Percentiles rank a stretch among this genome's conserved stretches.
Conservation (phyloP, 2,797 vertebrate genomes). For the Rhincodon typus region DNA sequence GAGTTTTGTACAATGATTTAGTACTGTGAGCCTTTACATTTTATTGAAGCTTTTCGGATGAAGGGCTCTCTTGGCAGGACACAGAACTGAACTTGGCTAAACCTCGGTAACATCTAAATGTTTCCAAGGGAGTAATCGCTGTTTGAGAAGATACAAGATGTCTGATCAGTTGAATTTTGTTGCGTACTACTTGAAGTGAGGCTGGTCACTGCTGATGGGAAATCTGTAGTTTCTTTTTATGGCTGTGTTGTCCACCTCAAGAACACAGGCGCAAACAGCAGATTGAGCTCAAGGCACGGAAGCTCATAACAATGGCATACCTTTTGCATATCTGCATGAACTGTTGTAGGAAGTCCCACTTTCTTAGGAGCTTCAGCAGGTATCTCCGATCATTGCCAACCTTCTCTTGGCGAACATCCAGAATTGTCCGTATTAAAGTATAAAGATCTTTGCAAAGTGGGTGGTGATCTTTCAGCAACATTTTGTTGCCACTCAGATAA, state of each 20-base stretch:
- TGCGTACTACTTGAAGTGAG: neutral
- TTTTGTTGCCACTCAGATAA: neutral
- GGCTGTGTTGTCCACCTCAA: neutral
- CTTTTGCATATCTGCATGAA: neutral
- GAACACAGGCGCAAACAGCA: neutral
- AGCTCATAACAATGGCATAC: neutral
- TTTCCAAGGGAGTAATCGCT: constrained; percentile 35
- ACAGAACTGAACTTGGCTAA: constrained; percentile 43
- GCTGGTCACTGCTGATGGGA: neutral
- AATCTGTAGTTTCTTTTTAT: neutral
- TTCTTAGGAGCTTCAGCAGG: neutral
- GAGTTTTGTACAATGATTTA: constrained; percentile 63
- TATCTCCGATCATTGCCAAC: neutral
- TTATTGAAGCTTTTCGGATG: constrained; percentile 49
- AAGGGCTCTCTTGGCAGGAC: constrained; percentile 47
- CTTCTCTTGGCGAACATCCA: neutral
- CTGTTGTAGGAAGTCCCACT: neutral
- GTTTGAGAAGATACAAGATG: neutral
- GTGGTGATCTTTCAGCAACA: neutral
- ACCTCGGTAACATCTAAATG: constrained; percentile 21
- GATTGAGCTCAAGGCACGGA: neutral
- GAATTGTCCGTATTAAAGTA: neutral
- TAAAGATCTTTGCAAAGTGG: neutral
- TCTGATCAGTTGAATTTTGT: constrained; percentile 19
- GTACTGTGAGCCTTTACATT: constrained; percentile 53